Conservation (phyloP, 2,113 vertebrate genomes). For the Chrysemys picta region DNA sequence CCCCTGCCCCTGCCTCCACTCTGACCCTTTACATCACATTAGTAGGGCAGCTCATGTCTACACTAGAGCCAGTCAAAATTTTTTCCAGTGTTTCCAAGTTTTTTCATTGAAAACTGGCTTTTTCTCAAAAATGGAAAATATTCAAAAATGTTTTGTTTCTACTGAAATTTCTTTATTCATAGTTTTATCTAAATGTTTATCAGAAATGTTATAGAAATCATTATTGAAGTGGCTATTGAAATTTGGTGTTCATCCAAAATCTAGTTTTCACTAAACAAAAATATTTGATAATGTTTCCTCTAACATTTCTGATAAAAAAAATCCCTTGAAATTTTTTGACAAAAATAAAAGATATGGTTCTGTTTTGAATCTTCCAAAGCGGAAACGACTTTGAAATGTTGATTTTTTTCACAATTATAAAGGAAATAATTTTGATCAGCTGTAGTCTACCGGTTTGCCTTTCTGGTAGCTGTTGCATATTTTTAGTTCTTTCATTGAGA, state of each 20-base stretch:
- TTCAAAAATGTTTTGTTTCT: neutral
- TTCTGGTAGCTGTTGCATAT: neutral
- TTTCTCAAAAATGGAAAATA: too few relatives aligned
- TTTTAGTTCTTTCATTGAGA: constrained; percentile 16
- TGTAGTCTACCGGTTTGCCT: neutral
- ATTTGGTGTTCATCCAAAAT: neutral
- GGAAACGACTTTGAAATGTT: neutral
- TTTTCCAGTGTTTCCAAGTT: neutral
- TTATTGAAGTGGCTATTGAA: neutral
- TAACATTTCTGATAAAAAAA: neutral
- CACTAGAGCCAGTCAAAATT: neutral
- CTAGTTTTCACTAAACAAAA: neutral
- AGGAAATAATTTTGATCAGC: neutral
- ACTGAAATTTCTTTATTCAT: neutral
- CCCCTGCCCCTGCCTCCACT: neutral
- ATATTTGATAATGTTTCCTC: neutral
- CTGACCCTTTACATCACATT: neutral
- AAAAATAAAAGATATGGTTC: neutral
- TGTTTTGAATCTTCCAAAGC: neutral
- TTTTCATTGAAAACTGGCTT: too few relatives aligned
- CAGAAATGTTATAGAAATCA: neutral
- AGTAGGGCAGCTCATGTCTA: constrained; percentile 12
- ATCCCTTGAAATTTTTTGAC: neutral
- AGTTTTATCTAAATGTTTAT: neutral
- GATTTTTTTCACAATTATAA: neutral